phyloP scores from a whole-genome alignment of 2,113 vertebrate species.

The Megaleporinus macrocephalus region DNA sequence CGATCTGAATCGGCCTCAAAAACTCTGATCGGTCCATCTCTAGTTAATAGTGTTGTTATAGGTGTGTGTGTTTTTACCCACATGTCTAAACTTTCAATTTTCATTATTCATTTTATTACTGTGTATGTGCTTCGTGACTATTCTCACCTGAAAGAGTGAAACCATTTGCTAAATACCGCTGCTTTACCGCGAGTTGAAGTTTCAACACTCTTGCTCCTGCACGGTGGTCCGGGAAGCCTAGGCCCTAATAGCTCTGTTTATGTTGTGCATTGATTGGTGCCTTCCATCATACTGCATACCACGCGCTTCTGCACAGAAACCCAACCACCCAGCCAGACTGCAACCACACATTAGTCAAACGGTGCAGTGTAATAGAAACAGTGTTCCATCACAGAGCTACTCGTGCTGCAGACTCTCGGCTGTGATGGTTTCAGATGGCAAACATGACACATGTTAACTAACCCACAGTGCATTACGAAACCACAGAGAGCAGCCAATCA shows the following conservation, averaged over 20 bases:
- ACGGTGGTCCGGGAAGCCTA: background rate
- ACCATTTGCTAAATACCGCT: too few species aligned
- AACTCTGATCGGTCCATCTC: too few species aligned
- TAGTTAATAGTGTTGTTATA: too few species aligned
- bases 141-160: too few species aligned
- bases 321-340: background rate
- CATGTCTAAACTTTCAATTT: too few species aligned
- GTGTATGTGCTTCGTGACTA: too few species aligned
- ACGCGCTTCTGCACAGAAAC: background rate
- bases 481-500: too few species aligned
- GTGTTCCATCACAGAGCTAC: background rate
- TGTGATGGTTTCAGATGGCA: background rate
- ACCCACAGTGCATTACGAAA: too few species aligned
- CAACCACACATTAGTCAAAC: constrained; percentile 31
- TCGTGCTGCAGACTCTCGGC: background rate
- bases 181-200: too few species aligned
- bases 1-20: too few species aligned
- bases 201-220: background rate
- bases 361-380: background rate
- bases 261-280: constrained; percentile 4
- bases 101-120: too few species aligned
- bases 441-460: background rate
- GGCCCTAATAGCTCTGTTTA: constrained; percentile 26
- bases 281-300: background rate
- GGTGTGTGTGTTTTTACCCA: too few species aligned